Base-by-base conservation (phyloP, 2,888 invertebrate genomes). In the Lithophane ornitopus region DNA sequence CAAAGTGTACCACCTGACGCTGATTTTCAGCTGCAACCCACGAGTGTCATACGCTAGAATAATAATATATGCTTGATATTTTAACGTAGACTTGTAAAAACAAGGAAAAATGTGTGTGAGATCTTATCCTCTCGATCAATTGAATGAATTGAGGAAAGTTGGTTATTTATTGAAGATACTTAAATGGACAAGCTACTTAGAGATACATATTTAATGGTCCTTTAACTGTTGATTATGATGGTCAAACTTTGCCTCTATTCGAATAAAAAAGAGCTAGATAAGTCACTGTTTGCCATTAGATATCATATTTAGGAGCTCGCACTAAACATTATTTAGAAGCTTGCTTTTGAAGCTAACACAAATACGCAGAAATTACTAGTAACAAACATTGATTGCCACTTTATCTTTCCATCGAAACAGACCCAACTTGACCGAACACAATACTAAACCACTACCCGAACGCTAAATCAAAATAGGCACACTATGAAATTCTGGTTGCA, bases 391-490 rank as follows among this genome's bases (percentile, higher is more conserved):
- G 46, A 63, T 84, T 61, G 58, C 14, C 65, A 71, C 41, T 79
- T 78, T 56, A 83, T 52, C 49, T 78, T 67, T 62, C 61, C 22
- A 28, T 19, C 34, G 14, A 71, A 78, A 66, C 58, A 67, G 52
- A 72, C 22, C 39, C 16, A 66, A 69, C 68, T 84, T 80, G 65
- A 72, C 70, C 39, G 26, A 63, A 34, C 56, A 70, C 71, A 68
- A 78, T 62, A 74, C 56, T 54, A 71, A 68, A 74, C 70, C 54
- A 63, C 78, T 67, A 28, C 19, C 22, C 56, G 9, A 70, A 69
- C 68, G 69, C 54, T 76, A 76, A 80, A 84, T 80, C 84, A 84
- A 75, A 86, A 85, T 69, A 85, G 86, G 81, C 81, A 73, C 78
- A 82, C 84, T 80, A 86, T 86, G 76, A 77, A 74, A 85, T 85